Conservation (phyloP, 2,113 vertebrate genomes). For the Eublepharis macularius region DNA sequence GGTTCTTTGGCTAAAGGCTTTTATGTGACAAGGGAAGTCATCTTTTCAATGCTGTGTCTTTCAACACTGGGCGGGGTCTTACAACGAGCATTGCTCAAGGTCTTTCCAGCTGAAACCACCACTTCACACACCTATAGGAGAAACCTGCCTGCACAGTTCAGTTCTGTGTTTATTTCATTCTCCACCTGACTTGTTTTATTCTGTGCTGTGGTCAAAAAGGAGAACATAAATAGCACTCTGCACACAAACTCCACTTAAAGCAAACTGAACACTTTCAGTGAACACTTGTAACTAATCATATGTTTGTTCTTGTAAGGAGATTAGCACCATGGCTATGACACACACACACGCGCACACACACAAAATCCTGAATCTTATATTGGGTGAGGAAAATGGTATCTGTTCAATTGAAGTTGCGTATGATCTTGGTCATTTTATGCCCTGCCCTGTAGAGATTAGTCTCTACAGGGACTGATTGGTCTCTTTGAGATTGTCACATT, state of each 20-base stretch:
- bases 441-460: neutral
- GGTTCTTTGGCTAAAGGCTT: neutral
- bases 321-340: neutral
- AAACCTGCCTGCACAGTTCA: neutral
- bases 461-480: too few relatives aligned
- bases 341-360: neutral
- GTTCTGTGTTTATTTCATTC: neutral
- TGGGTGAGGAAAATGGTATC: neutral
- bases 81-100: neutral
- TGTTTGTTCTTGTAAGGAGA: neutral
- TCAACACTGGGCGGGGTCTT: neutral
- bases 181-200: neutral
- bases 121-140: neutral
- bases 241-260: neutral
- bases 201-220: fast-evolving
- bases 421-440: neutral
- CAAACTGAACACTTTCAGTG: neutral
- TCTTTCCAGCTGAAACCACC: neutral
- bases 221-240: neutral
- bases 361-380: neutral
- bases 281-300: neutral
- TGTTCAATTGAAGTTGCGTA: neutral
- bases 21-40: neutral
- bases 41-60: neutral
- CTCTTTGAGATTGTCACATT: neutral